Evolutionary conservation across 2,888 invertebrate species (phyloP).

Genomic region (Zaprionus obscuricornis): DNA sequence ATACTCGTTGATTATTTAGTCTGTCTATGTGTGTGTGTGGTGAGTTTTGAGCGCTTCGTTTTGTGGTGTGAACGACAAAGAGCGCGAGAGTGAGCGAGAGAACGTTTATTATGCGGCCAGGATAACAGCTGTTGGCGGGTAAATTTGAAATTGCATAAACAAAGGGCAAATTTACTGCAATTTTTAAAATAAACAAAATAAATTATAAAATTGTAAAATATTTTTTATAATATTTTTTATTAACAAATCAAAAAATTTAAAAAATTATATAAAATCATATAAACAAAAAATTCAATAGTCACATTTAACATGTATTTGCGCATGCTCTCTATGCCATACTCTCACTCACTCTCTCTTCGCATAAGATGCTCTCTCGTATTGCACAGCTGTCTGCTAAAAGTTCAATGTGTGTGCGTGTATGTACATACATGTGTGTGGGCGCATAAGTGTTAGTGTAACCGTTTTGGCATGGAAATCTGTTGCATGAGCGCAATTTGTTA

Average conservation of each 20-base stretch:
- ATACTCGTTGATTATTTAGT: conserved; percentile 57
- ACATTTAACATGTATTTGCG: conserved; percentile 42
- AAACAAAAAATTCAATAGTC: too few relatives aligned
- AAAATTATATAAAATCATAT: too few relatives aligned
- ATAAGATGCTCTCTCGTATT: conserved; percentile 38
- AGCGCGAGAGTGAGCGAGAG: conserved; percentile 49
- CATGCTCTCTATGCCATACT: conserved; percentile 36
- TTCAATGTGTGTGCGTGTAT: conserved; percentile 4
- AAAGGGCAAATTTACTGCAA: not conserved
- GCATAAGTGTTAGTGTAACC: conserved; percentile 23
- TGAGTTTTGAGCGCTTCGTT: conserved; percentile 41
- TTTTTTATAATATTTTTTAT: too few relatives aligned
- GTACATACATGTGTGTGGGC: conserved; percentile 7
- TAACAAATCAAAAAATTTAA: not conserved
- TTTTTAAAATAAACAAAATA: too few relatives aligned
- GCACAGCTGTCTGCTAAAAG: conserved; percentile 63
- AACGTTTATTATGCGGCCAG: conserved; percentile 20
- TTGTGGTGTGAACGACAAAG: not conserved
- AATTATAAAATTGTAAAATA: too few relatives aligned
- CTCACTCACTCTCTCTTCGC: conserved; percentile 4
- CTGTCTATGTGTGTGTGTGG: conserved; percentile 52
- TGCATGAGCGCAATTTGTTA: conserved; percentile 77
- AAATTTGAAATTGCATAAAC: conserved; percentile 26
- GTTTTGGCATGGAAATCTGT: conserved; percentile 72
- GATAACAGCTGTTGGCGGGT: conserved; percentile 65